These are phyloP conservation scores for Hydropotes inermis DNA, from an alignment of 2,113 vertebrate genomes.

Conservation along the genomic window DNA sequence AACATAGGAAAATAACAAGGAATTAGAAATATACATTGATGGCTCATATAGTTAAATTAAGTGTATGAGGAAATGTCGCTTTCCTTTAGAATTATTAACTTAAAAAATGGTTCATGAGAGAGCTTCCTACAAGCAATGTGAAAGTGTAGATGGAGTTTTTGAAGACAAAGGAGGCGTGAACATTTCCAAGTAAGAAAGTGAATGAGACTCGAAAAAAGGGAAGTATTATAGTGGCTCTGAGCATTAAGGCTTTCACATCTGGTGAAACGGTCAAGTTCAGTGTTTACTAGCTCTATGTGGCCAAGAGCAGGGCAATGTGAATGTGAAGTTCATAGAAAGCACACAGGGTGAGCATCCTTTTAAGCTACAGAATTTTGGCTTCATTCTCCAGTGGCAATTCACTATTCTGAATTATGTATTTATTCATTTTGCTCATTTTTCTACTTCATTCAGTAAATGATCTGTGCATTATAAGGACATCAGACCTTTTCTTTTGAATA, in stretches of 20 bases:
- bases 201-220: background rate
- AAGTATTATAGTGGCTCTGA: background rate
- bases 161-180: background rate
- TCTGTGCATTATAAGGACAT: background rate
- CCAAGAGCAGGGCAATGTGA: background rate
- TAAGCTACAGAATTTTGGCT: background rate
- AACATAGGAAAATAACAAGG: background rate
- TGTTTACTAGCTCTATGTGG: background rate
- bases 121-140: background rate
- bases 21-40: background rate
- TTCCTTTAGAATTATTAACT: background rate
- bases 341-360: background rate
- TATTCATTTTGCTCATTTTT: background rate
- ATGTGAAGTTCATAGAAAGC: background rate
- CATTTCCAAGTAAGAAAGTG: background rate
- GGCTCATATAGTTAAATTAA: background rate
- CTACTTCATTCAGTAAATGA: background rate
- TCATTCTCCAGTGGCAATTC: background rate
- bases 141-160: background rate
- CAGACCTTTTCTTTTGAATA: background rate
- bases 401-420: background rate
- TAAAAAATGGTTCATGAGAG: background rate
- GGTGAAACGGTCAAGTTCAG: background rate
- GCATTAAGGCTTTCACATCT: background rate
- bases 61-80: background rate